phyloP scores from a whole-genome alignment of 2,797 vertebrate species.

The Graptemys geographica region DNA sequence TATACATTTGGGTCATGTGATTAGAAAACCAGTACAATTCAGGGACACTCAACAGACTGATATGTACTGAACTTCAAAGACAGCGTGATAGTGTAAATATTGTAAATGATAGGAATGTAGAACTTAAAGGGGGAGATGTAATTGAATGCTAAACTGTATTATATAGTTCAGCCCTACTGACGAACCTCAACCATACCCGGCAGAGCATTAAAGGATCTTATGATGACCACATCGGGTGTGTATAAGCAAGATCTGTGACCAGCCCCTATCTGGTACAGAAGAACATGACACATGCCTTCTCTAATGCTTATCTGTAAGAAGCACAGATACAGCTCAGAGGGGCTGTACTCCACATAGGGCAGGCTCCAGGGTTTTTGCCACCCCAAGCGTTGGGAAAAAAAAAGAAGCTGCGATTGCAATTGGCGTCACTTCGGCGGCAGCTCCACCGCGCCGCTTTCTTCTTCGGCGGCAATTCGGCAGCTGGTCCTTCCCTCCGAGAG shows the following conservation, averaged over 20 bases:
- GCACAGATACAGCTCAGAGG: neutral
- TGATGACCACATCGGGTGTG: neutral
- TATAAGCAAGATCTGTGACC: neutral
- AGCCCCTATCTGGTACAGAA: neutral
- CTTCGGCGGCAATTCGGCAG: too few relatives aligned
- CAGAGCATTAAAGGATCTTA: neutral
- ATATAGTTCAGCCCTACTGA: neutral
- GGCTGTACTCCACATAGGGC: neutral
- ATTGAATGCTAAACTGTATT: neutral
- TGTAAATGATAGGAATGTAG: neutral
- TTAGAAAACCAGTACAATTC: neutral
- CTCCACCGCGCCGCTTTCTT: too few relatives aligned
- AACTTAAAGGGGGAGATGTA: neutral
- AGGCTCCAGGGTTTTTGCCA: too few relatives aligned
- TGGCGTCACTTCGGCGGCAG: too few relatives aligned
- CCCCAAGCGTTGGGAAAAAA: too few relatives aligned
- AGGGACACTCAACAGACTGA: neutral
- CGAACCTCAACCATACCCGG: neutral
- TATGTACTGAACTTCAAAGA: neutral
- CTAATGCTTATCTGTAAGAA: neutral
- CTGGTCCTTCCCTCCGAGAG: too few relatives aligned
- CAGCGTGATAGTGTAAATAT: neutral
- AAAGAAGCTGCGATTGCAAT: too few relatives aligned
- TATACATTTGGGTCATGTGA: neutral
- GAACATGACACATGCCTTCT: neutral